A percentile compares a stretch with the other conserved stretches of the same genome.
phyloP scores from a whole-genome alignment of 2,113 vertebrate genomes.

The Ginglymostoma cirratum region DNA sequence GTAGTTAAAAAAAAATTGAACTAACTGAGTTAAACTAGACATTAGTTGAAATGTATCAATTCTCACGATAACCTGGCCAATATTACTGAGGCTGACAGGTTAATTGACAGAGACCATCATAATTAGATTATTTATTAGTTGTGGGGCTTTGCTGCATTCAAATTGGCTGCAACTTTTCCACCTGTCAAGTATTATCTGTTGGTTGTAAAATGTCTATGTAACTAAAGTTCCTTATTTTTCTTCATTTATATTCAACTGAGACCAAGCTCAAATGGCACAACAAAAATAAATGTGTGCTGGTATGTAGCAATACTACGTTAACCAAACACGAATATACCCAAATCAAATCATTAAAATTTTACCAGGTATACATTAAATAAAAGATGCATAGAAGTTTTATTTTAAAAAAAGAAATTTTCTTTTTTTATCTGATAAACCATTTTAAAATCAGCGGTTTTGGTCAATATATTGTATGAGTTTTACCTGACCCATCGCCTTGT shows the following conservation, averaged over 20 bases:
- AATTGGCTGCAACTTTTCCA: neutral
- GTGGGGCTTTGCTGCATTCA: neutral
- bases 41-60: neutral
- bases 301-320: neutral
- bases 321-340: neutral
- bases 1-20: neutral
- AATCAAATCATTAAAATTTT: neutral
- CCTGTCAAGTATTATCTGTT: neutral
- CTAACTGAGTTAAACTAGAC: neutral
- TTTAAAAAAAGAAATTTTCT: neutral
- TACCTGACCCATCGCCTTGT: slow-evolving; percentile 65
- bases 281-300: neutral
- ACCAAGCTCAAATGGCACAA: neutral
- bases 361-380: neutral
- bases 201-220: neutral
- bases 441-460: neutral
- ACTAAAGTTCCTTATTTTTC: neutral
- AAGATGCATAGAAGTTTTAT: neutral
- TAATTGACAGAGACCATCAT: neutral
- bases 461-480: neutral
- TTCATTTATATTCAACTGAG: neutral
- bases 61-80: neutral
- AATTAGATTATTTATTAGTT: neutral
- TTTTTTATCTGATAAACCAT: neutral
- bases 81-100: neutral